These are phyloP conservation scores for Cynodonichthys magdalenae DNA, from an alignment of 2,797 vertebrate genomes.

Conservation along the genomic window DNA sequence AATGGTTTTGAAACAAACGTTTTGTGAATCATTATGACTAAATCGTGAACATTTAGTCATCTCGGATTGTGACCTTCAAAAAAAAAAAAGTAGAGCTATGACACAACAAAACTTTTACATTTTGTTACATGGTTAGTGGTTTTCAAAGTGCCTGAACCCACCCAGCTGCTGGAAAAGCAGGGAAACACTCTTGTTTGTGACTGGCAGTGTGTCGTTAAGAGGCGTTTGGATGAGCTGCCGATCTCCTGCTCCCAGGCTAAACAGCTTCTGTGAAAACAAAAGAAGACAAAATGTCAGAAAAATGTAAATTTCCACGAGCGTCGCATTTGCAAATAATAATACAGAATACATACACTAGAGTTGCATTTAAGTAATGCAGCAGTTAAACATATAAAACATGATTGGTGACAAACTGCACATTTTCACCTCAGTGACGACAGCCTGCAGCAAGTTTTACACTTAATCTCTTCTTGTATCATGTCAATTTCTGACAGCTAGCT, in stretches of 20 bases:
- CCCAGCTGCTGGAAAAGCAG: slow-evolving; percentile 97
- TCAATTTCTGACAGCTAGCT: slow-evolving; percentile 21
- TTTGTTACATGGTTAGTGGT: slow-evolving; percentile 18
- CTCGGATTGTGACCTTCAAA: too few relatives aligned
- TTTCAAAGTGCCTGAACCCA: slow-evolving; percentile 73
- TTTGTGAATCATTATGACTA: not conserved
- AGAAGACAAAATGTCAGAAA: slow-evolving; percentile 27
- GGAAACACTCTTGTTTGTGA: slow-evolving; percentile 93
- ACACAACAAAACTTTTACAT: slow-evolving; percentile 6
- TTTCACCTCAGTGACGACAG: too few relatives aligned
- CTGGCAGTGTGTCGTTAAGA: slow-evolving; percentile 90
- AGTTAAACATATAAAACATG: too few relatives aligned
- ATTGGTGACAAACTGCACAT: too few relatives aligned
- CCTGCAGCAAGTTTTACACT: not conserved
- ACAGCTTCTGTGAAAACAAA: slow-evolving; percentile 87
- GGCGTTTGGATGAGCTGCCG: slow-evolving; percentile 96
- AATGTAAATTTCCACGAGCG: slow-evolving; percentile 7
- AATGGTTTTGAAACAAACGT: not conserved
- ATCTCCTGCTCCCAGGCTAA: slow-evolving; percentile 96
- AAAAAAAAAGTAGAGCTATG: too few relatives aligned
- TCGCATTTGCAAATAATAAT: not conserved
- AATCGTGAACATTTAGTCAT: too few relatives aligned
- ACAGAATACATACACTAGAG: too few relatives aligned
- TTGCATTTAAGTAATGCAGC: too few relatives aligned
- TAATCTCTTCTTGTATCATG: slow-evolving; percentile 7